These are phyloP conservation scores for Ascidia mentula DNA, from an alignment of 23 tunicate genomes.

Conservation along the genomic window DNA sequence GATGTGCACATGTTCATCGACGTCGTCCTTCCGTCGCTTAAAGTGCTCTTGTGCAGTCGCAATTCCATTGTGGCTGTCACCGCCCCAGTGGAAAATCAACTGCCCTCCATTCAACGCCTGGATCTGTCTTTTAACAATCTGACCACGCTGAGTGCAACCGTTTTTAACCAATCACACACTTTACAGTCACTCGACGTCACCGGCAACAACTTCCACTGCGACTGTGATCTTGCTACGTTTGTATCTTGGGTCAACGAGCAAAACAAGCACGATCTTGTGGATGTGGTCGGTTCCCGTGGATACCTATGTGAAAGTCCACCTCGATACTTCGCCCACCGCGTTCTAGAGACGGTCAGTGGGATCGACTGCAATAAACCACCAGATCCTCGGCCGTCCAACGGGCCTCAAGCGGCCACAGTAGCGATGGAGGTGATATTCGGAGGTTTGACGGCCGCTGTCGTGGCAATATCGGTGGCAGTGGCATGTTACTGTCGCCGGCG, in stretches of 20 bases:
- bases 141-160: slow-evolving; percentile 4
- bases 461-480: neutral
- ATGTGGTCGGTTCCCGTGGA: slow-evolving; percentile 6
- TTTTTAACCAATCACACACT: slow-evolving; percentile 5
- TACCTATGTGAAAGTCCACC: slow-evolving; percentile 35
- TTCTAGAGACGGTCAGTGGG: slow-evolving; percentile 5
- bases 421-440: neutral
- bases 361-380: slow-evolving; percentile 18
- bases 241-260: slow-evolving; percentile 28
- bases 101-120: slow-evolving; percentile 25
- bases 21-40: neutral
- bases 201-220: slow-evolving; percentile 46
- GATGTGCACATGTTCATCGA: slow-evolving; percentile 3
- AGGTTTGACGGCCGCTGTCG: neutral
- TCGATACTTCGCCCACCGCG: neutral
- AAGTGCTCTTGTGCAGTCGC: slow-evolving; percentile 11
- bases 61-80: slow-evolving; percentile 7
- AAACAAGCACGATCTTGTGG: neutral
- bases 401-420: neutral
- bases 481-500: slow-evolving; percentile 12
- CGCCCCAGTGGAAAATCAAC: neutral
- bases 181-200: slow-evolving; percentile 23
- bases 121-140: slow-evolving; percentile 35
- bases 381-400: neutral
- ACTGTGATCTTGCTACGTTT: slow-evolving; percentile 18